Percentiles rank a stretch among this genome's conserved stretches.
phyloP scores from a whole-genome alignment of 1,140 invertebrate species.

The Protaetia brevitarsis region DNA sequence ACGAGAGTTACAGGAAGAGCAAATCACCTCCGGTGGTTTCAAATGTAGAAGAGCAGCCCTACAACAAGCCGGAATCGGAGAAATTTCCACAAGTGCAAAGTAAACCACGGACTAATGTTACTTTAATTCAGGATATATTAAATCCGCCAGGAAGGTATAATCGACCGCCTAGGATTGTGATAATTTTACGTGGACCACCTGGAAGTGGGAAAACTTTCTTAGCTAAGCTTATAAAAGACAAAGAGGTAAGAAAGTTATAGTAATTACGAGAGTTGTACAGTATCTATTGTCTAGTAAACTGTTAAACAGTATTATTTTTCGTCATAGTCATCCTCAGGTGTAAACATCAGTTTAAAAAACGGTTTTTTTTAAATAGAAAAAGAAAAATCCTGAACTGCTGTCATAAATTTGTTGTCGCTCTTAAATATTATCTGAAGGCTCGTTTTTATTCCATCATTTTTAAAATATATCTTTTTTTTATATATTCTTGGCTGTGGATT shows the following conservation, averaged over 20 bases:
- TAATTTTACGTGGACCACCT: conserved; percentile 85
- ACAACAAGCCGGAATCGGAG: neutral
- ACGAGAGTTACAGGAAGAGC: neutral
- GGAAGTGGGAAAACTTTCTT: conserved; percentile 87
- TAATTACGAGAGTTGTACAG: too few relatives aligned
- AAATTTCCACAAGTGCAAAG: neutral
- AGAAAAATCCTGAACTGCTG: too few relatives aligned
- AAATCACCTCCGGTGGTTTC: neutral
- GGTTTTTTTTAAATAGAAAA: too few relatives aligned
- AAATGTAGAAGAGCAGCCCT: neutral
- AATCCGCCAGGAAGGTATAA: conserved; percentile 67
- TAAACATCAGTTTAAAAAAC: too few relatives aligned
- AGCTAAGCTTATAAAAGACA: conserved; percentile 82
- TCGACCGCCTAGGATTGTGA: conserved; percentile 78
- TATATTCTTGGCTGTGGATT: too few relatives aligned
- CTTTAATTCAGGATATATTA: conserved; percentile 80
- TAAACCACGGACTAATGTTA: conserved; percentile 37
- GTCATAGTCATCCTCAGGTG: too few relatives aligned
- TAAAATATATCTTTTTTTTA: too few relatives aligned
- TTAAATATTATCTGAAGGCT: too few relatives aligned
- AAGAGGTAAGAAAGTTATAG: conserved; percentile 47
- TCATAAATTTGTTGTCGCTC: too few relatives aligned
- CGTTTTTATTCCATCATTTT: too few relatives aligned
- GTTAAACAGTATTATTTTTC: too few relatives aligned
- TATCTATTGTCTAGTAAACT: too few relatives aligned